Percentiles rank a stretch among this genome's conserved stretches.
Conservation (phyloP, 2,888 invertebrate genomes). For the Lithophane socia region DNA sequence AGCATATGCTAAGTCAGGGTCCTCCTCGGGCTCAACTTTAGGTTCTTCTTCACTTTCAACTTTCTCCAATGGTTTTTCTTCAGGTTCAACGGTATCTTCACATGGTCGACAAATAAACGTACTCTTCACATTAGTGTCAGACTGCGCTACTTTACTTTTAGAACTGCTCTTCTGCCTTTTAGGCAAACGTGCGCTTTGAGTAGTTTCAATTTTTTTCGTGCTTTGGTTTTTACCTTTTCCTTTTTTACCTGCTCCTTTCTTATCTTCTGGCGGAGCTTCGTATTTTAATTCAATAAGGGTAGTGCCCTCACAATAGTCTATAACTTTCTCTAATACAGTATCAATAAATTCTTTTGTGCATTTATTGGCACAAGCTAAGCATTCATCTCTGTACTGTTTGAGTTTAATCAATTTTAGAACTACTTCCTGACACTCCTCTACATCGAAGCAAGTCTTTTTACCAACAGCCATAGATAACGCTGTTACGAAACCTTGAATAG, state of each 20-base stretch:
- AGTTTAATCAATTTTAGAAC: constrained; percentile 81
- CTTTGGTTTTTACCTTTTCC: constrained; percentile 67
- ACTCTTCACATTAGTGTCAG: constrained; percentile 76
- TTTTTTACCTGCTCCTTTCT: constrained; percentile 76
- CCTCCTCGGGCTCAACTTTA: constrained; percentile 72
- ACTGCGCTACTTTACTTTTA: constrained; percentile 73
- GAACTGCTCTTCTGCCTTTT: constrained; percentile 71
- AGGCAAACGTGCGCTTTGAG: constrained; percentile 78
- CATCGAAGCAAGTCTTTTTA: constrained; percentile 86
- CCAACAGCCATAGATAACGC: constrained; percentile 91
- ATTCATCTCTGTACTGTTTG: constrained; percentile 82
- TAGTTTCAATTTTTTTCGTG: constrained; percentile 72
- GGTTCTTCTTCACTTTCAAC: constrained; percentile 76
- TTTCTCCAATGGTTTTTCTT: constrained; percentile 74
- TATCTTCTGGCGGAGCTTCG: constrained; percentile 71
- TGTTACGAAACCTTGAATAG: constrained; percentile 89
- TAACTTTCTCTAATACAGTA: constrained; percentile 76
- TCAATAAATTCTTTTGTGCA: constrained; percentile 80
- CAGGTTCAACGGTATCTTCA: constrained; percentile 73
- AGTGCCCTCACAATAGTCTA: constrained; percentile 81
- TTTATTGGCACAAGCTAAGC: constrained; percentile 79
- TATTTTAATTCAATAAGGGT: constrained; percentile 81
- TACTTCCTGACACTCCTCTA: constrained; percentile 87
- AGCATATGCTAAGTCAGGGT: constrained; percentile 79
- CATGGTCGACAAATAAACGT: constrained; percentile 84